These are phyloP conservation scores for Julus scanicus DNA, from an alignment of 2,888 invertebrate genomes.

Conservation along the genomic window DNA sequence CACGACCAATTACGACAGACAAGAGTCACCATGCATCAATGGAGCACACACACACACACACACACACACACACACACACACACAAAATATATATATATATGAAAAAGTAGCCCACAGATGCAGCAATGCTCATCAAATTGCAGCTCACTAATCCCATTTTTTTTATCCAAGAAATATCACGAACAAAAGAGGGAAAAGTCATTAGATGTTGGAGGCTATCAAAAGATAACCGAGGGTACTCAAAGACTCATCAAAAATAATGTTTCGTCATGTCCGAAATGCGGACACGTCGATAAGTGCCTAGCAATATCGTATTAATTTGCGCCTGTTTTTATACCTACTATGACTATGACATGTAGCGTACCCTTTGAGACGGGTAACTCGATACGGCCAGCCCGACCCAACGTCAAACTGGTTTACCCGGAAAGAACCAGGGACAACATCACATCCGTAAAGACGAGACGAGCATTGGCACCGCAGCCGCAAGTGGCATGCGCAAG, in stretches of 20 bases:
- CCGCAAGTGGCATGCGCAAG: no score
- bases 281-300: not conserved
- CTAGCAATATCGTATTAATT: not conserved
- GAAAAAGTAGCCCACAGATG: not conserved
- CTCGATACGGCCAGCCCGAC: no score
- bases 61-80: no score
- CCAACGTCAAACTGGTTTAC: no score
- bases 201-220: not conserved
- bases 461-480: no score
- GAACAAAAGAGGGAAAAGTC: constrained; percentile 33
- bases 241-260: constrained; percentile 3
- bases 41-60: no score
- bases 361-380: no score
- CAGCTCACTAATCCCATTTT: not conserved
- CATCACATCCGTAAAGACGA: no score
- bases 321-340: no score
- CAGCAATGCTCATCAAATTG: not conserved
- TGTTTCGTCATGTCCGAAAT: not conserved
- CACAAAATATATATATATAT: no score
- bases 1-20: constrained; percentile 6
- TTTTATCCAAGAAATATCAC: not conserved
- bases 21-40: constrained; percentile 19
- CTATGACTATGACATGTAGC: no score
- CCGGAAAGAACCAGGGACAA: no score
- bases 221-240: constrained; percentile 17